Percentiles rank a stretch among this genome's conserved stretches.
These are phyloP conservation scores for Erebia ligea DNA, from an alignment of 2,888 invertebrate species.

Conservation along the genomic window DNA sequence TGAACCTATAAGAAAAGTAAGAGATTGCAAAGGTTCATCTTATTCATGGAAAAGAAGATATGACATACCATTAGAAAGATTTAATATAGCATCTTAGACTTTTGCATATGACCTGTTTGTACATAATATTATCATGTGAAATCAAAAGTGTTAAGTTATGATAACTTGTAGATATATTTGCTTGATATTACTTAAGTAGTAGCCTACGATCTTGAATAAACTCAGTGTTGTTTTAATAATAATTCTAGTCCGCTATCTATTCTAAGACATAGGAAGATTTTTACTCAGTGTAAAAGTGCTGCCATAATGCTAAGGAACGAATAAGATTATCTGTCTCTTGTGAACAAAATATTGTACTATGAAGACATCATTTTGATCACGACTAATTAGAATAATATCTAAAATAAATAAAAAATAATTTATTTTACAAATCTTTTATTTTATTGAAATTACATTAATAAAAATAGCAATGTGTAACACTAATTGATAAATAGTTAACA, in stretches of 20 bases:
- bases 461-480: constrained; percentile 38
- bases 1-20: constrained; percentile 85
- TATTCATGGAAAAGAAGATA: constrained; percentile 75
- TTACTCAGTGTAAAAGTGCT: constrained; percentile 47
- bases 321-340: constrained; percentile 55
- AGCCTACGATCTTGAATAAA: not conserved
- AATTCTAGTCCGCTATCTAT: constrained; percentile 45
- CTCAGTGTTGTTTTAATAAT: constrained; percentile 30
- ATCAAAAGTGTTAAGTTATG: not conserved
- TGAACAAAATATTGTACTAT: constrained; percentile 69
- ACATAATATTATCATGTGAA: not conserved
- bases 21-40: constrained; percentile 80
- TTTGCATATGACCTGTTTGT: not conserved
- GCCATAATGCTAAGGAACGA: constrained; percentile 62
- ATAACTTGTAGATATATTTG: constrained; percentile 25
- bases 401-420: constrained; percentile 53
- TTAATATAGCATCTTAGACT: constrained; percentile 72
- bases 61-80: constrained; percentile 82
- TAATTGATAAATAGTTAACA: constrained; percentile 47
- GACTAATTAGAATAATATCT: constrained; percentile 52
- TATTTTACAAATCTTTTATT: constrained; percentile 44
- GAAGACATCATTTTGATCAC: constrained; percentile 73
- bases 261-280: constrained; percentile 19
- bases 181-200: not conserved
- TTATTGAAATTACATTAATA: constrained; percentile 38